Evolutionary conservation across 2,888 invertebrate genomes (phyloP).

Genomic region (Thereva nobilitata): DNA sequence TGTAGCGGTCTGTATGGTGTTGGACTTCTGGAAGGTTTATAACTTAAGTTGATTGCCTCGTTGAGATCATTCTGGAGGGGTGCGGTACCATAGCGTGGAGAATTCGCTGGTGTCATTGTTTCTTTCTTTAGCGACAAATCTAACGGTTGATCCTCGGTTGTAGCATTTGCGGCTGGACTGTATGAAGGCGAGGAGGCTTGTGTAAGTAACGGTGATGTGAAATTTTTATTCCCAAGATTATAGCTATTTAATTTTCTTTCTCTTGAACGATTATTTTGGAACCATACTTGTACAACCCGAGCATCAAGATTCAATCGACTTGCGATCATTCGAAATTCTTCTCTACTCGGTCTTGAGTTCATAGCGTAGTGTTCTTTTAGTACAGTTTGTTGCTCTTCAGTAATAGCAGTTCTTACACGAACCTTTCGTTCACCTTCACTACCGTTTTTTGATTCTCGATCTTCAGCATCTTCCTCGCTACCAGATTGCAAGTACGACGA

Average conservation of each 20-base stretch:
- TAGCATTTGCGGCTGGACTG: slow-evolving; percentile 45
- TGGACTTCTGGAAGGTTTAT: slow-evolving; percentile 67
- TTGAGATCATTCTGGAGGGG: slow-evolving; percentile 64
- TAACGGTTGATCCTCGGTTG: slow-evolving; percentile 74
- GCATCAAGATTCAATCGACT: slow-evolving; percentile 74
- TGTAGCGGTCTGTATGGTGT: slow-evolving; percentile 62
- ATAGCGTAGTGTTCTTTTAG: slow-evolving; percentile 86
- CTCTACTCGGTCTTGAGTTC: slow-evolving; percentile 92
- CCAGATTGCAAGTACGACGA: slow-evolving; percentile 55
- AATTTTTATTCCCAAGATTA: slow-evolving; percentile 45
- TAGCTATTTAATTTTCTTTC: slow-evolving; percentile 71
- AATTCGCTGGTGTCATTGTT: slow-evolving; percentile 62
- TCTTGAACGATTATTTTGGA: slow-evolving; percentile 91
- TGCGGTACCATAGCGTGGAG: slow-evolving; percentile 65
- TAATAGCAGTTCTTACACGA: slow-evolving; percentile 89
- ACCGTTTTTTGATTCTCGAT: slow-evolving; percentile 62
- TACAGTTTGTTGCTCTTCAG: slow-evolving; percentile 88
- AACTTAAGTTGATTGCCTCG: slow-evolving; percentile 78
- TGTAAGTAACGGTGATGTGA: slow-evolving; percentile 47
- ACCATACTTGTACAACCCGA: slow-evolving; percentile 91
- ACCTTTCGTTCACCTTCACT: slow-evolving; percentile 76
- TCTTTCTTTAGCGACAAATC: slow-evolving; percentile 87
- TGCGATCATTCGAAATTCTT: slow-evolving; percentile 89
- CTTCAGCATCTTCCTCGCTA: slow-evolving; percentile 66
- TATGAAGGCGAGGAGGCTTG: slow-evolving; percentile 39